A percentile compares a stretch with the other conserved stretches of the same genome.
Conservation (phyloP, 2,888 invertebrate species). For the Lutraria lutraria region DNA sequence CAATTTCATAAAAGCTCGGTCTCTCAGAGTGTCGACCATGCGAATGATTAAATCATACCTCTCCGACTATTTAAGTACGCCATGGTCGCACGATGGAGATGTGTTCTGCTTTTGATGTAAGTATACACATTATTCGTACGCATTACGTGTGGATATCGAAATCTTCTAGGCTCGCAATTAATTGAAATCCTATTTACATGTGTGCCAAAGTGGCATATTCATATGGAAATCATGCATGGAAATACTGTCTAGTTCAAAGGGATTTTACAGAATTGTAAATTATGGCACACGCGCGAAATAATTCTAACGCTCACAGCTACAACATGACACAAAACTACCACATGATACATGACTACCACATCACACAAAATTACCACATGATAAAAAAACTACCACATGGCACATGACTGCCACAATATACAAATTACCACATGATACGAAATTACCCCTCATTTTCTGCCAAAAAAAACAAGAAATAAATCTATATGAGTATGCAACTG, state of each 20-base stretch:
- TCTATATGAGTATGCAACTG: no score
- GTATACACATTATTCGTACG: constrained; percentile 23
- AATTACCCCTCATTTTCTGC: neutral
- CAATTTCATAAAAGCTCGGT: constrained; percentile 50
- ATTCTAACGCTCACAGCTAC: neutral
- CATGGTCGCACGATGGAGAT: constrained; percentile 1
- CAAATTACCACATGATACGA: neutral
- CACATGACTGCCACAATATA: neutral
- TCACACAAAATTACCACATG: neutral
- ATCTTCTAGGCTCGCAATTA: constrained; percentile 34
- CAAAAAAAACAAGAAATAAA: no score
- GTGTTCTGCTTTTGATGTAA: constrained; percentile 50
- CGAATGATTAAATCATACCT: constrained; percentile 66
- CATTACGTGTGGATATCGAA: constrained; percentile 18
- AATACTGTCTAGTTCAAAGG: constrained; percentile 46
- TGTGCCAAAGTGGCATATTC: constrained; percentile 33
- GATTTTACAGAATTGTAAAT: constrained; percentile 10
- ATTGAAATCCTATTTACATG: constrained; percentile 53
- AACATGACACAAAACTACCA: neutral
- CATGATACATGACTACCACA: neutral
- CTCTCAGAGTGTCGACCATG: constrained; percentile 51
- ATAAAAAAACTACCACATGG: neutral
- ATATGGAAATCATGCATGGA: constrained; percentile 49
- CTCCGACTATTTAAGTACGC: constrained; percentile 52
- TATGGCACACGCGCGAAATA: neutral